Evolutionary conservation across 1,140 invertebrate genomes (phyloP), one percentile per base, ranked within the genome.

Genomic region (Zaprionus inermis): DNA sequence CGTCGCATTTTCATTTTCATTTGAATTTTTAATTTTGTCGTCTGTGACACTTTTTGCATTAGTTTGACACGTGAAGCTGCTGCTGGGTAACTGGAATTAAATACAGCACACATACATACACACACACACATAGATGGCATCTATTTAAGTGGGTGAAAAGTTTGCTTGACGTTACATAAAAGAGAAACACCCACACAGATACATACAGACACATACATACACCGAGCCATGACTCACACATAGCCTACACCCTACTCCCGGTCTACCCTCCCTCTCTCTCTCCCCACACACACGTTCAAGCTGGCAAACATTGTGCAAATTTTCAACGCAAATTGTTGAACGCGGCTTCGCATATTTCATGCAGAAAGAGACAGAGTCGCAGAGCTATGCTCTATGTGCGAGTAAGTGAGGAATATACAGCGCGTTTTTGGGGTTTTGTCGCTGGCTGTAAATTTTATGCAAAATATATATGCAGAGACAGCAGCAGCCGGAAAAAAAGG

Each of bases 131-230:
- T 44, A 16, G 44, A 9, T 76, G 83, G 82, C 83, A 82, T 88
- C 76, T 83, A 88, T 86, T 86, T 86, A 86, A 88, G 79, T 86
- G 82, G 82, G 83, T 82, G 79, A 70, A 86, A 88, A 86, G 69
- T 86, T 88, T 71, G 57, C 55, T 70, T 60, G 41, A 30, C 69
- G 65, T 86, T 86, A 79, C 76, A 76, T 83, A 86, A 85, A 70
- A 64, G 34, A 58, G 57, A 32, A 51, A 56, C 52, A 57, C 52
- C 66, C 49, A 36, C 65, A 66, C 59, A 51, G 49, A 56, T 44
- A 51, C 68, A 65, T 56, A 64, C 44, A 32, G 5, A 32, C 2
- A 32, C 5, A 5, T 9, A 9, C 38, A 9, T 41, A 67, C 46
- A 73, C 65, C 20, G 11, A 22, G 11, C 18, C 44, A 49, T 49